Evolutionary conservation across 2,113 vertebrate genomes (phyloP).

Genomic region (Varanus salvator): DNA sequence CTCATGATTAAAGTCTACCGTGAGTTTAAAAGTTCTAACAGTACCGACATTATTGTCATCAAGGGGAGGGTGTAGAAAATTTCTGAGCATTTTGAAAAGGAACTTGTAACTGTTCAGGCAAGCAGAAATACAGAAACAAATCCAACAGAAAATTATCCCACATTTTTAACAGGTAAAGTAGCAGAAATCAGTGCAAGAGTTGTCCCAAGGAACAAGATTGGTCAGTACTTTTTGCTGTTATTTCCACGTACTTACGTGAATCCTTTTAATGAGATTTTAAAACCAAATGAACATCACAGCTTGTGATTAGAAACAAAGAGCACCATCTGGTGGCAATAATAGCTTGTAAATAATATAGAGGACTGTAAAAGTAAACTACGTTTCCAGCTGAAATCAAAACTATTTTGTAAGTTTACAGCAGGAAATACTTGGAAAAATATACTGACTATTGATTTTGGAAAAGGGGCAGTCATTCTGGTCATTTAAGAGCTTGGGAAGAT

Average conservation of each 20-base stretch:
- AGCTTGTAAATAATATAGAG: background rate
- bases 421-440: background rate
- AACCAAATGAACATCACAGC: background rate
- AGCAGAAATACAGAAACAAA: background rate
- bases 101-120: background rate
- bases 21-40: background rate
- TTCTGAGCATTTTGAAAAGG: background rate
- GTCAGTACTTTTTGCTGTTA: background rate
- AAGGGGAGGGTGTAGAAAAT: background rate
- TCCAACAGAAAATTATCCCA: background rate
- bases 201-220: background rate
- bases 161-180: background rate
- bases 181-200: background rate
- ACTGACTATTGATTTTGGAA: background rate
- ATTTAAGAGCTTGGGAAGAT: background rate
- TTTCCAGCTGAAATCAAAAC: background rate
- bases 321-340: slow-evolving; percentile 16
- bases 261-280: background rate
- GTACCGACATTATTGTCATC: background rate
- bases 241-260: background rate
- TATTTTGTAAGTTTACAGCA: background rate
- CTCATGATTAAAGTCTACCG: background rate
- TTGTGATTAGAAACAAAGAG: slow-evolving; percentile 14
- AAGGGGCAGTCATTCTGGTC: background rate
- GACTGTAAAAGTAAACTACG: background rate